Percentiles rank a stretch among this genome's conserved stretches.
Conservation (phyloP, 2,797 vertebrate genomes). For the Eremophila alpestris region DNA sequence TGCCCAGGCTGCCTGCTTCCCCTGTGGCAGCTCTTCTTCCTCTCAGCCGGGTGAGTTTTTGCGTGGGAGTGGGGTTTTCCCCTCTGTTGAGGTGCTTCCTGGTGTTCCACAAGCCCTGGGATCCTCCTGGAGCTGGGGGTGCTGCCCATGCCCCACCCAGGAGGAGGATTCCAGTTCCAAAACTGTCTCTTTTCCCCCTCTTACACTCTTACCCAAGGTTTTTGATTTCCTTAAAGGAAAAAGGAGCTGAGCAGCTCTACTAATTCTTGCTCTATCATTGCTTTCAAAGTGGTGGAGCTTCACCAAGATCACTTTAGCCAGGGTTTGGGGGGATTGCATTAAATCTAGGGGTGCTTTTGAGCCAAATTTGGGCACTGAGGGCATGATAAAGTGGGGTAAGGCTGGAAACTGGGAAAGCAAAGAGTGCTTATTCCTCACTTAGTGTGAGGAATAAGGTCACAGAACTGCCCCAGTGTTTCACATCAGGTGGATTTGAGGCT, state of each 20-base stretch:
- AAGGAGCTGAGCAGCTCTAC: not conserved
- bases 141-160: not conserved
- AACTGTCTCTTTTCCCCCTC: not conserved
- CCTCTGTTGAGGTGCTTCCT: not conserved
- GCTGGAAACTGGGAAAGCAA: not conserved
- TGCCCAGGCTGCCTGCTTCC: conserved; percentile 87
- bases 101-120: not conserved
- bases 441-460: not conserved
- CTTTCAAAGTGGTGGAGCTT: not conserved
- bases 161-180: not conserved
- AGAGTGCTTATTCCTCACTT: not conserved
- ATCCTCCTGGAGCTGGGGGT: not conserved
- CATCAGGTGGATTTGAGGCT: not conserved
- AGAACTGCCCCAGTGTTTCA: not conserved
- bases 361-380: not conserved
- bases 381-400: not conserved
- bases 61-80: not conserved
- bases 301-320: not conserved
- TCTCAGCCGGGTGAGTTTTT: conserved; percentile 80
- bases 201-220: not conserved
- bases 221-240: not conserved
- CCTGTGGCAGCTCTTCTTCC: conserved; percentile 89
- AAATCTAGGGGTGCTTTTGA: not conserved
- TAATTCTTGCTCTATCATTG: not conserved
- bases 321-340: not conserved